Conservation (phyloP, 2,797 vertebrate species). For the Catostomus latipinnis region DNA sequence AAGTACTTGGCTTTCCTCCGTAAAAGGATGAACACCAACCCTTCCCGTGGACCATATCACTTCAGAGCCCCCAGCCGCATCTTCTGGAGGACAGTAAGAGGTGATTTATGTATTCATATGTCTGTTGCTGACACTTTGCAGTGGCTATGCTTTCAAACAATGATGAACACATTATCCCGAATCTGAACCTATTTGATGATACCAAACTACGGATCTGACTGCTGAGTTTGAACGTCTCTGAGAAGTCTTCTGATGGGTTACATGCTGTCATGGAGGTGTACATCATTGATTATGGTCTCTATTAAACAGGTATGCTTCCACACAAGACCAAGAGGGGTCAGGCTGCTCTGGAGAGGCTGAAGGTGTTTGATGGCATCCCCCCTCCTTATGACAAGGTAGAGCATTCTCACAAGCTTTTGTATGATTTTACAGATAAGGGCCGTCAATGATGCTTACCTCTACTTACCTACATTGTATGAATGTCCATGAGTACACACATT, state of each 20-base stretch:
- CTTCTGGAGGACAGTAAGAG: conserved; percentile 94
- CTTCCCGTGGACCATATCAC: conserved; percentile 93
- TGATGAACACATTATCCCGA: conserved; percentile 79
- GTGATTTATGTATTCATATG: conserved; percentile 67
- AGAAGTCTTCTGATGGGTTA: background rate
- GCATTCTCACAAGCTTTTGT: background rate
- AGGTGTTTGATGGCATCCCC: conserved; percentile 94
- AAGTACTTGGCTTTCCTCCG: conserved; percentile 94
- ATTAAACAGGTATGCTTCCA: conserved; percentile 87
- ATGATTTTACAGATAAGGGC: too few relatives aligned
- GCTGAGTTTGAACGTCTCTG: conserved; percentile 71
- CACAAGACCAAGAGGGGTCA: conserved; percentile 96
- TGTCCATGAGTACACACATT: conserved; percentile 62
- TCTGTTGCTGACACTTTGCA: conserved; percentile 10
- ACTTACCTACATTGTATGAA: conserved; percentile 85
- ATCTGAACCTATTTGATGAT: conserved; percentile 80
- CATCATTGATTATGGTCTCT: background rate
- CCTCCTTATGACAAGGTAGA: conserved; percentile 94
- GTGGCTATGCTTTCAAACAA: conserved; percentile 59
- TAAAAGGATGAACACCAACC: conserved; percentile 97
- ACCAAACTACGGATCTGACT: conserved; percentile 80
- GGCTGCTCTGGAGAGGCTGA: conserved; percentile 91
- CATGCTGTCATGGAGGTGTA: fast-evolving
- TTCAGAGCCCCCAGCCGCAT: conserved; percentile 95
- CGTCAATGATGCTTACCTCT: conserved; percentile 77